phyloP scores from a whole-genome alignment of 2,888 invertebrate genomes.

The Erebia aethiops region DNA sequence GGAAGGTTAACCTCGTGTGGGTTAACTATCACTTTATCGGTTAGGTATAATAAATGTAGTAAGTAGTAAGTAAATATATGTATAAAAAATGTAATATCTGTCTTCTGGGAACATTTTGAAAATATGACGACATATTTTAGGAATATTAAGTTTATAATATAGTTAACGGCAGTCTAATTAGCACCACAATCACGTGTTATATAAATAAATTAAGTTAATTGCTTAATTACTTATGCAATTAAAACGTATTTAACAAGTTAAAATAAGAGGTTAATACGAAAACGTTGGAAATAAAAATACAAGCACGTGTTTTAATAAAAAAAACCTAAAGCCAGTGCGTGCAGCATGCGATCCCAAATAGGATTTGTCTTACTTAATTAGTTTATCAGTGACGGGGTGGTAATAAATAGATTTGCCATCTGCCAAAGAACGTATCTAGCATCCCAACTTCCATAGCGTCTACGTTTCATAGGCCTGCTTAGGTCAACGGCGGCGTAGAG shows the following conservation, averaged over 20 bases:
- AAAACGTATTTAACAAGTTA: not conserved
- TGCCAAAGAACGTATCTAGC: no score
- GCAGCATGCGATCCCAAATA: conserved; percentile 2
- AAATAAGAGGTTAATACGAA: not conserved
- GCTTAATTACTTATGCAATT: not conserved
- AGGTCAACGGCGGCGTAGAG: no score
- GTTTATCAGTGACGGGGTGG: no score
- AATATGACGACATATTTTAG: not conserved
- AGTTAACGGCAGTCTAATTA: not conserved
- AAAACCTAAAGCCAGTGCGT: not conserved
- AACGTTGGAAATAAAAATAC: not conserved
- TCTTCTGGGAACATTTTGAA: not conserved
- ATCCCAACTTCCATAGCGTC: no score
- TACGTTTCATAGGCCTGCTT: no score
- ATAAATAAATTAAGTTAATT: not conserved
- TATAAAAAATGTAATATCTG: no score
- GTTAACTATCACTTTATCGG: no score
- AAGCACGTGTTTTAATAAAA: not conserved
- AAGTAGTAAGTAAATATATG: no score
- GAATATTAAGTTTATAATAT: not conserved
- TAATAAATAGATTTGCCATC: no score
- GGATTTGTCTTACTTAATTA: not conserved
- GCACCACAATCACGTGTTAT: not conserved
- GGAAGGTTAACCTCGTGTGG: no score
- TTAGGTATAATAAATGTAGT: no score